Conservation (phyloP, 2,113 vertebrate species). For the Promerops cafer region DNA sequence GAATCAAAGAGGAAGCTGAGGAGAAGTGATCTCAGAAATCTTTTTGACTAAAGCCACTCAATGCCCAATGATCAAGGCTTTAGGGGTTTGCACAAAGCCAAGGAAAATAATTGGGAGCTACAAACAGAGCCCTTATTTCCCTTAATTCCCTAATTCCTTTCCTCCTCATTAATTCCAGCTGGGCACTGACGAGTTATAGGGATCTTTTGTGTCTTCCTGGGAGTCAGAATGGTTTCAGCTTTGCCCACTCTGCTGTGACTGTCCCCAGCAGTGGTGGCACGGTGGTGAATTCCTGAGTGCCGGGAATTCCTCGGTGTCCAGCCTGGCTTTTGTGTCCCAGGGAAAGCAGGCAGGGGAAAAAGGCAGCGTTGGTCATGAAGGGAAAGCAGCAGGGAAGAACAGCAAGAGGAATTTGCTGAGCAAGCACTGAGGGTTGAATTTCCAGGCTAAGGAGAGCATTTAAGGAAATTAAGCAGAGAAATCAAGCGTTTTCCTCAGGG, state of each 20-base stretch:
- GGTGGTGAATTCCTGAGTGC: neutral
- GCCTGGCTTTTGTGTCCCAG: conserved; percentile 49
- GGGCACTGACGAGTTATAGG: neutral
- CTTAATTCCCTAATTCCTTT: neutral
- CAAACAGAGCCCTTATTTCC: neutral
- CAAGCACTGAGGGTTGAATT: neutral
- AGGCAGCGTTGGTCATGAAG: neutral
- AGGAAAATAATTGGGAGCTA: neutral
- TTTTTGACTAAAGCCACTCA: neutral
- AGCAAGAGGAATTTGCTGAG: conserved; percentile 16
- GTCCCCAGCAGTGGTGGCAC: neutral
- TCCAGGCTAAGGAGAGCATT: neutral
- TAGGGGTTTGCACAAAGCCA: neutral
- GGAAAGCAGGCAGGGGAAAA: conserved; percentile 4
- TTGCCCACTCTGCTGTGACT: neutral
- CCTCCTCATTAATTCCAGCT: neutral
- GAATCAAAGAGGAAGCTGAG: conserved; percentile 8
- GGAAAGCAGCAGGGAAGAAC: neutral
- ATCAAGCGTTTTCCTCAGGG: neutral
- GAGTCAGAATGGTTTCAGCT: neutral
- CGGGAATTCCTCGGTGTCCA: neutral
- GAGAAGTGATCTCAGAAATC: conserved; percentile 30
- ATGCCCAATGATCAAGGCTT: conserved; percentile 17
- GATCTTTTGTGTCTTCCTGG: neutral
- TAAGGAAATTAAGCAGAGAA: neutral